Conservation (phyloP, 2,113 vertebrate species). For the Ceyx margarethae region DNA sequence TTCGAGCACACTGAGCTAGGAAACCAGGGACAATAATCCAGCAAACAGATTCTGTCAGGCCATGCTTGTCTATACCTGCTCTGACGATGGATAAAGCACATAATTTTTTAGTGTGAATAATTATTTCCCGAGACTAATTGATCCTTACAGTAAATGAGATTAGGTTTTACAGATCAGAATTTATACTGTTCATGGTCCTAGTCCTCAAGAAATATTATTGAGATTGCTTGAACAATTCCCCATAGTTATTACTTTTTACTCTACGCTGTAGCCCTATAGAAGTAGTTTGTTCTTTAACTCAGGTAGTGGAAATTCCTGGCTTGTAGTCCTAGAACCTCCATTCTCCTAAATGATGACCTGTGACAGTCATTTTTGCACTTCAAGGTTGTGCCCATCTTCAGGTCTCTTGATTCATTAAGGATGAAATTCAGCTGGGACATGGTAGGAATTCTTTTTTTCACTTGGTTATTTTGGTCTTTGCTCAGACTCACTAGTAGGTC, state of each 20-base stretch:
- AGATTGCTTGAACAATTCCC: background rate
- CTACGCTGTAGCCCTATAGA: background rate
- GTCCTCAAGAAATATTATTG: background rate
- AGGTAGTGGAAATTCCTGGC: background rate
- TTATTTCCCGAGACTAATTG: background rate
- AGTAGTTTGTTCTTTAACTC: background rate
- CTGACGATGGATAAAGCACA: background rate
- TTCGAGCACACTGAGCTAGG: background rate
- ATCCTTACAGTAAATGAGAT: background rate
- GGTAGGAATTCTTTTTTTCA: background rate
- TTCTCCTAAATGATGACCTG: background rate
- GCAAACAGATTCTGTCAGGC: background rate
- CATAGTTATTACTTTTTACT: background rate
- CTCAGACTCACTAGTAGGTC: background rate
- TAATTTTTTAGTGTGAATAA: background rate
- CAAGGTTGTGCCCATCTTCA: background rate
- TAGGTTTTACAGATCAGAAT: background rate
- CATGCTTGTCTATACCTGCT: background rate
- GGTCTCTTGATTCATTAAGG: background rate
- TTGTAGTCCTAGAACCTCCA: background rate
- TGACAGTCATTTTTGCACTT: background rate
- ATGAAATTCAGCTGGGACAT: background rate
- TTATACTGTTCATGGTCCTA: background rate
- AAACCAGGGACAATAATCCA: background rate
- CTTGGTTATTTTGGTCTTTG: background rate